Evolutionary conservation across 2,797 vertebrate genomes (phyloP), one percentile per base, ranked within the genome.

Genomic region (Microtus obscurus): DNA sequence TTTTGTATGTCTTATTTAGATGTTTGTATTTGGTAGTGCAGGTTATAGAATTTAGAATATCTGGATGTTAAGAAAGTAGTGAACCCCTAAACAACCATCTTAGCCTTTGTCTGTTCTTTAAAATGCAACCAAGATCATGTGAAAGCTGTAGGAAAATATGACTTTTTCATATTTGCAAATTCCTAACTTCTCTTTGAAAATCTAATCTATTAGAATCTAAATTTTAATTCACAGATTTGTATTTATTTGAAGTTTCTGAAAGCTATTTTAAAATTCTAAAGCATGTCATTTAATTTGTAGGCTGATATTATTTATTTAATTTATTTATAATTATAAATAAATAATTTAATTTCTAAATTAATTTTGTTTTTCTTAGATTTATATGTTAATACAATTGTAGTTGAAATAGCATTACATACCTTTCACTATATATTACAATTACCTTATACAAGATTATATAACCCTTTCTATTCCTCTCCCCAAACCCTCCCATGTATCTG

Each of bases 171-270:
- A 61, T 81, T 61, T 27, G 16, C n/a, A 37, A 85, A 67, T n/a
- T 85, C 25, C 45, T 56, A 45, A 1, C 2, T 67, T 73, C 85
- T 80, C 6, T 48, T 79, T 71, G 31, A 78, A 95, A 80, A 56
- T 25, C 71, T 25, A 67, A n/a, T 25, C 13, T 65, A 43, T 31
- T 53, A 81, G 7, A 29, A 29, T 61, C 40, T 79, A 40, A 89
- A 69, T 89, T 82, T 82, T 3, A 1, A 4, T 76, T 92, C 23
- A 89, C 11, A 19, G 27, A 78, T 81, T 67, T 89, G 19, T 87
- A 40, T 81, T 89, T 71, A 40, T 81, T 91, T 71, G 9, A 85
- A 59, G 4, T 43, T 67, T 93, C 86, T 94, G 61, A 85, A 31
- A 56, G 63, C 9, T 63, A 71, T 82, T 90, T 11, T 6, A 88